Conservation (phyloP, 2,113 vertebrate genomes). For the Otis tarda region DNA sequence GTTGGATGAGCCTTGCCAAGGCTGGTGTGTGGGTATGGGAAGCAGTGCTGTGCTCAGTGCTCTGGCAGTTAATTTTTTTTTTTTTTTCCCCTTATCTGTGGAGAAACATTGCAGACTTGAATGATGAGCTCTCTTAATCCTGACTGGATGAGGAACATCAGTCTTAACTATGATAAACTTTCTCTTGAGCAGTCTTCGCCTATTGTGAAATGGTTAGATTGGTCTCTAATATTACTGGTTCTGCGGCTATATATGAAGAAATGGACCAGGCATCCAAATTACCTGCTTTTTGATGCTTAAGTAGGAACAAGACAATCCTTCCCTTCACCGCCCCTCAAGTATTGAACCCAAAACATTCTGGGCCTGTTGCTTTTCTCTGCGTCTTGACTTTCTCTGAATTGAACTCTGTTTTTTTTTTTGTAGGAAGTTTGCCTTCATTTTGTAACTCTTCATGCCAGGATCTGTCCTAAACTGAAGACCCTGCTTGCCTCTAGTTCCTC, state of each 20-base stretch:
- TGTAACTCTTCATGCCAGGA: background rate
- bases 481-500: background rate
- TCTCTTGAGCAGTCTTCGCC: background rate
- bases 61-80: background rate
- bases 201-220: background rate
- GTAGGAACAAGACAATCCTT: background rate
- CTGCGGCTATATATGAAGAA: background rate
- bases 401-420: background rate
- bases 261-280: background rate
- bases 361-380: background rate
- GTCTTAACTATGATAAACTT: background rate
- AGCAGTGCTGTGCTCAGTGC: background rate
- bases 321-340: background rate
- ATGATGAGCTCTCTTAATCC: background rate
- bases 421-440: background rate
- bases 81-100: background rate
- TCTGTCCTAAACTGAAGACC: background rate
- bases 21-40: background rate
- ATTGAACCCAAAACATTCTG: background rate
- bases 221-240: background rate
- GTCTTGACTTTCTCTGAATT: background rate
- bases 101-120: background rate
- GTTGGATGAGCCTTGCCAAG: background rate
- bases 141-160: background rate
- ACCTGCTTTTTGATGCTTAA: background rate